These are phyloP conservation scores for Micronycteris hirsuta DNA, from an alignment of 2,113 vertebrate species.

Conservation along the genomic window DNA sequence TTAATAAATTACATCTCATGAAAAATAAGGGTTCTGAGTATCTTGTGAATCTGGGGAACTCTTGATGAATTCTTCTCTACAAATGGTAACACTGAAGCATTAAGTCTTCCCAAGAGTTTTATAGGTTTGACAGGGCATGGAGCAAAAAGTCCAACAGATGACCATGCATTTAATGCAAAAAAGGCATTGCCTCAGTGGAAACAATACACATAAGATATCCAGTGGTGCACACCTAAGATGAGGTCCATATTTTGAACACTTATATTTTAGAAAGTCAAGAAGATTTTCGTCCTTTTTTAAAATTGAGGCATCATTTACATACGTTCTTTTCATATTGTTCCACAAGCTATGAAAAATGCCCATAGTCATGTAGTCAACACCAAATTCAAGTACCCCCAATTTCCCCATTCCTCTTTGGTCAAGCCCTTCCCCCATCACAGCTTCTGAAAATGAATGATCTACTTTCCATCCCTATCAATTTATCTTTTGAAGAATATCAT, in stretches of 20 bases:
- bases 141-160: background rate
- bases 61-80: background rate
- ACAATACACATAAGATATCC: background rate
- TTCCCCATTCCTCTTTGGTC: background rate
- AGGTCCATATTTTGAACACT: background rate
- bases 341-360: background rate
- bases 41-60: background rate
- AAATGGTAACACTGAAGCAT: background rate
- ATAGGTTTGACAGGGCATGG: too few species aligned
- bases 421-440: accelerated
- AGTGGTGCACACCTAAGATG: background rate
- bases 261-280: background rate
- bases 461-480: background rate
- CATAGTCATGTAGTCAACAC: background rate
- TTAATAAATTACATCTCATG: conserved; percentile 55
- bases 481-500: background rate
- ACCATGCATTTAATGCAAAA: background rate
- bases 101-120: background rate
- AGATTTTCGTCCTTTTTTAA: background rate
- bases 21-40: background rate
- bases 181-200: background rate
- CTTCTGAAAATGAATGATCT: background rate
- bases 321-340: background rate
- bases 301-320: background rate
- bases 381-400: background rate